Evolutionary conservation across 1,140 invertebrate species (phyloP).

Genomic region (Eriocheir sinensis): DNA sequence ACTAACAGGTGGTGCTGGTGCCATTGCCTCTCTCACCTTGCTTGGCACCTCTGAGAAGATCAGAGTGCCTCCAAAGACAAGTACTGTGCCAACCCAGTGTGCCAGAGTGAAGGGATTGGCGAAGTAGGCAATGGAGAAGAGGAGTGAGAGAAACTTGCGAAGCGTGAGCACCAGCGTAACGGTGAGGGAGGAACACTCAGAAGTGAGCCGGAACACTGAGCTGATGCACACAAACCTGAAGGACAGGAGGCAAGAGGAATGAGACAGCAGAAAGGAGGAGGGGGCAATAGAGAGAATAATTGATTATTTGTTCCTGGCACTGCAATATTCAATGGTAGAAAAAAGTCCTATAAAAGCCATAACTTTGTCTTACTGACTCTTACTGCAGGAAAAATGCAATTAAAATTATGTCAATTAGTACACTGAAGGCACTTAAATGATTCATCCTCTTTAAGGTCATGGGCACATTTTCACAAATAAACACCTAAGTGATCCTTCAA

Average conservation of each 20-base stretch:
- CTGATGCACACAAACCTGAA: constrained; percentile 93
- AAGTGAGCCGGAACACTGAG: constrained; percentile 96
- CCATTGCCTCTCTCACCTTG: neutral
- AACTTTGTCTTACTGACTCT: too few relatives aligned
- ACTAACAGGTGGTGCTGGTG: neutral
- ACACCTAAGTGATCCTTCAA: neutral
- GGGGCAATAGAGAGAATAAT: too few relatives aligned
- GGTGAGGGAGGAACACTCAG: constrained; percentile 95
- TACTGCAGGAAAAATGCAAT: too few relatives aligned
- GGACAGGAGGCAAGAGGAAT: neutral
- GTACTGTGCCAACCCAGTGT: constrained; percentile 95
- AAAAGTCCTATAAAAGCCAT: too few relatives aligned
- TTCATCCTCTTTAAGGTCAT: too few relatives aligned
- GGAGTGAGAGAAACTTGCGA: constrained; percentile 95
- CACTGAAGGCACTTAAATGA: too few relatives aligned
- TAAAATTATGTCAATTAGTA: too few relatives aligned
- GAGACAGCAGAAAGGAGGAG: neutral
- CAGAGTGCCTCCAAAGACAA: constrained; percentile 96
- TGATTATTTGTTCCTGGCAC: too few relatives aligned
- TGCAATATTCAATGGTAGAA: too few relatives aligned
- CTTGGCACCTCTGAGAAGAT: constrained; percentile 88
- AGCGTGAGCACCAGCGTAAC: constrained; percentile 98
- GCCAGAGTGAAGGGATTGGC: constrained; percentile 94
- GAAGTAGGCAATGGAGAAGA: constrained; percentile 98
- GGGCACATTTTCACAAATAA: too few relatives aligned